Evolutionary conservation across 2,797 vertebrate species (phyloP).

Genomic region (Muscicapa striata): DNA sequence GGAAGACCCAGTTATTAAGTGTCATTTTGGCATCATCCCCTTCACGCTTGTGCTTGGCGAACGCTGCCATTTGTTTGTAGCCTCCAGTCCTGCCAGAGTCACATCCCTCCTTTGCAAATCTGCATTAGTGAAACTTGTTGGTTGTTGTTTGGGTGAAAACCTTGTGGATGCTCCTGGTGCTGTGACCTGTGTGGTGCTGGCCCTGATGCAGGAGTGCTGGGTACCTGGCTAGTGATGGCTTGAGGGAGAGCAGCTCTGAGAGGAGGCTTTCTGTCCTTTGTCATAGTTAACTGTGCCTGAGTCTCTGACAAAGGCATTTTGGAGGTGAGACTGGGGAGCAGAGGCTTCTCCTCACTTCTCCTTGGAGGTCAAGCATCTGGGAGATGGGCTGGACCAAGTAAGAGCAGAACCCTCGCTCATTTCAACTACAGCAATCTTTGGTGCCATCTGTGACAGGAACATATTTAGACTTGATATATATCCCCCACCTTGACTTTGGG

Average conservation of each 20-base stretch:
- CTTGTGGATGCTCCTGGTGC: not conserved
- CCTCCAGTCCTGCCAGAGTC: not conserved
- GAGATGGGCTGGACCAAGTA: not conserved
- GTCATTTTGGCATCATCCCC: not conserved
- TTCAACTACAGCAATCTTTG: not conserved
- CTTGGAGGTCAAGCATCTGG: not conserved
- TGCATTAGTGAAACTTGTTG: not conserved
- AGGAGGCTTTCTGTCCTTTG: not conserved
- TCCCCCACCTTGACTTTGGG: not conserved
- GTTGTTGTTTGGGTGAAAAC: not conserved
- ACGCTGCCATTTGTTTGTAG: accelerated
- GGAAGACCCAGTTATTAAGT: not conserved
- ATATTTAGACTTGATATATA: not conserved
- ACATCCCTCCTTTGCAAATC: not conserved
- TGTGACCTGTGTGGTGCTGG: not conserved
- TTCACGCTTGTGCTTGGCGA: not conserved
- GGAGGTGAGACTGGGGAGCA: not conserved
- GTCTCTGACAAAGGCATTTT: not conserved
- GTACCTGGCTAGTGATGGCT: not conserved
- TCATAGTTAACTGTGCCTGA: not conserved
- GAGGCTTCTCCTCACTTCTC: not conserved
- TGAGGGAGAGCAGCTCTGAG: not conserved
- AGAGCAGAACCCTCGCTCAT: not conserved
- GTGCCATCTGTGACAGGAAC: not conserved
- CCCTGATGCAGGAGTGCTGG: not conserved